Conservation (phyloP, 2,113 vertebrate species). For the Vulpes lagopus region DNA sequence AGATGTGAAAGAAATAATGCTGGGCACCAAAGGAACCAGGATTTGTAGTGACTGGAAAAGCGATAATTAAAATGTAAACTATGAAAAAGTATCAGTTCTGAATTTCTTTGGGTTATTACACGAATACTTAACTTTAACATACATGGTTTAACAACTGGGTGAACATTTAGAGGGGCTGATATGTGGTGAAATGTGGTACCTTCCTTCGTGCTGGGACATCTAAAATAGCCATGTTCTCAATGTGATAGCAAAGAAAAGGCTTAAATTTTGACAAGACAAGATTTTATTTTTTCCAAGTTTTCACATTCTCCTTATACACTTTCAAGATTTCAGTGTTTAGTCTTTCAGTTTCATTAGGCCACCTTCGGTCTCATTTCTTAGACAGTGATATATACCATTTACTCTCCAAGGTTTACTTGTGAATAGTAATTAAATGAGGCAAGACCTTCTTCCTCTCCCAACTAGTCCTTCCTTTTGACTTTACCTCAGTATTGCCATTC, state of each 20-base stretch:
- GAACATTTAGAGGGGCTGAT: neutral
- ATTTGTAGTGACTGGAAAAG: neutral
- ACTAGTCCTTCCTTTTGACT: neutral
- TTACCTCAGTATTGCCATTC: neutral
- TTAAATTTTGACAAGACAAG: neutral
- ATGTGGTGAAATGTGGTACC: neutral
- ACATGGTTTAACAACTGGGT: neutral
- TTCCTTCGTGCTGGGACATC: neutral
- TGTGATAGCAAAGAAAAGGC: neutral
- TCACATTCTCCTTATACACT: neutral
- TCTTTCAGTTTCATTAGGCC: neutral
- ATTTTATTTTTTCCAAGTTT: conserved; percentile 39
- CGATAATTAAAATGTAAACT: neutral
- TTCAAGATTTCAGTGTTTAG: neutral
- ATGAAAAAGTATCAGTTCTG: neutral
- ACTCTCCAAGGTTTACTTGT: neutral
- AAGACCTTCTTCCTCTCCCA: neutral
- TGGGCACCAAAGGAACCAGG: neutral
- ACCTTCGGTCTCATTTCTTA: neutral
- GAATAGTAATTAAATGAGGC: neutral
- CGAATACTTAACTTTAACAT: neutral
- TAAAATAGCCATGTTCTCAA: neutral
- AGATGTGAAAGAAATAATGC: neutral
- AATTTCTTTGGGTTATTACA: neutral
- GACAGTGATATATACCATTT: neutral